Evolutionary conservation across 2,888 invertebrate genomes (phyloP).

Genomic region (Pyrocoelia pectoralis): DNA sequence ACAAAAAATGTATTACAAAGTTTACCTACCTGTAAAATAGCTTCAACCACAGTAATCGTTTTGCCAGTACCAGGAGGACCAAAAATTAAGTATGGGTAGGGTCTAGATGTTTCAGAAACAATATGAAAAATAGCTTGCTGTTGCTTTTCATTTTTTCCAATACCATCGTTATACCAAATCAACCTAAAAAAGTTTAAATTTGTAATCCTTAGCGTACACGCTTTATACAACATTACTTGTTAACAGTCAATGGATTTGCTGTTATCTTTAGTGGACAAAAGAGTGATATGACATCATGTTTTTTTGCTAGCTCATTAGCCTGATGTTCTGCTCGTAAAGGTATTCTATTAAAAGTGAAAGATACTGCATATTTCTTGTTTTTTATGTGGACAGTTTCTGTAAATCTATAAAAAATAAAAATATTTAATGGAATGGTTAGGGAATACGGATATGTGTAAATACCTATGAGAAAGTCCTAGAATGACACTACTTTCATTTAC

Average conservation of each 20-base stretch:
- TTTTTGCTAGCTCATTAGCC: conserved; percentile 45
- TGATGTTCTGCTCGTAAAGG: conserved; percentile 50
- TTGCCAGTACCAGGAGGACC: conserved; percentile 74
- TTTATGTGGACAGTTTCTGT: conserved; percentile 28
- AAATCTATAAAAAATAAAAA: conserved; percentile 35
- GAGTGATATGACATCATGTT: conserved; percentile 41
- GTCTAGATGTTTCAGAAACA: conserved; percentile 60
- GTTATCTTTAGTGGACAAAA: conserved; percentile 44
- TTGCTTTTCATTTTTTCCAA: conserved; percentile 62
- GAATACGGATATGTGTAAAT: background rate
- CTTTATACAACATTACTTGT: conserved; percentile 17
- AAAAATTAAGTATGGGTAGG: conserved; percentile 66
- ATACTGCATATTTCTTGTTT: conserved; percentile 46
- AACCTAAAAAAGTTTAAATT: conserved; percentile 30
- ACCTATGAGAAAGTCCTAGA: conserved; percentile 47
- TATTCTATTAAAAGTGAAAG: conserved; percentile 50
- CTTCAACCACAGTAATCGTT: conserved; percentile 75
- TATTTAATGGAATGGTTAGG: too few species aligned
- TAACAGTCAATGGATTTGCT: conserved; percentile 4
- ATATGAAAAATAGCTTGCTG: conserved; percentile 62
- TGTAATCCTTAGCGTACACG: background rate
- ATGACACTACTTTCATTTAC: conserved; percentile 44
- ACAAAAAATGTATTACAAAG: too few species aligned
- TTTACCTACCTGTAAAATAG: conserved; percentile 73
- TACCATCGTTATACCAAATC: conserved; percentile 39